phyloP scores from a whole-genome alignment of 1,140 invertebrate genomes.

The Psilanteris sp. region DNA sequence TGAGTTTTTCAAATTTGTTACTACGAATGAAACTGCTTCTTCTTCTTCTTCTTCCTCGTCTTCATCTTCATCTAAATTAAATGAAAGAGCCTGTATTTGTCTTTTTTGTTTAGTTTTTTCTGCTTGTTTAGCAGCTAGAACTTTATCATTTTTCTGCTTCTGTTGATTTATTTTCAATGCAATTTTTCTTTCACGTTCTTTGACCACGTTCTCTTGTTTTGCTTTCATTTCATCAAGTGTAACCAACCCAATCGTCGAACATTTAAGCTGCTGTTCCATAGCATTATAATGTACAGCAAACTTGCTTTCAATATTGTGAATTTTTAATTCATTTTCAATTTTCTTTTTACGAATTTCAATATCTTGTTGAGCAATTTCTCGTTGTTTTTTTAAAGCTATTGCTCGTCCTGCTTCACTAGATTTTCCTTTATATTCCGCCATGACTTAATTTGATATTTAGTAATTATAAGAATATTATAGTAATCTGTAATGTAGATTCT shows the following conservation, averaged over 20 bases:
- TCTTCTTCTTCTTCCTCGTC: too few species aligned
- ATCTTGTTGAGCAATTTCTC: slow-evolving; percentile 98
- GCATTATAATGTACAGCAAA: slow-evolving; percentile 99
- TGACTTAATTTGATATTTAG: too few species aligned
- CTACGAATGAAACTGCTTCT: slow-evolving; percentile 66
- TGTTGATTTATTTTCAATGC: slow-evolving; percentile 95
- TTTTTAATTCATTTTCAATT: slow-evolving; percentile 97
- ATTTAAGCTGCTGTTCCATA: slow-evolving; percentile 98
- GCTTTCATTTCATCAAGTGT: slow-evolving; percentile 99
- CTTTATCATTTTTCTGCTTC: slow-evolving; percentile 91
- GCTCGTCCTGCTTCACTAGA: slow-evolving; percentile 98
- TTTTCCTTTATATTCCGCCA: slow-evolving; percentile 99
- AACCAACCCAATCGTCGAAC: slow-evolving; percentile 96
- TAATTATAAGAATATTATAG: too few species aligned
- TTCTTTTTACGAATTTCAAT: slow-evolving; percentile 97
- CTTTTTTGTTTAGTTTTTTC: slow-evolving; percentile 95
- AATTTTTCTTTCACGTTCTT: slow-evolving; percentile 95
- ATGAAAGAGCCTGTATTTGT: slow-evolving; percentile 95
- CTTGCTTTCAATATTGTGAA: slow-evolving; percentile 98
- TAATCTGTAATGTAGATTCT: too few species aligned
- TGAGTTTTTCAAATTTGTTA: slow-evolving; percentile 17
- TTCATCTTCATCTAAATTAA: slow-evolving; percentile 89
- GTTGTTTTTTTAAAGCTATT: slow-evolving; percentile 98
- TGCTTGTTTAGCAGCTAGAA: slow-evolving; percentile 93
- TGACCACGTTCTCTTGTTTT: slow-evolving; percentile 97